Evolutionary conservation across 2,888 invertebrate species (phyloP).

Genomic region (Allygus modestus): DNA sequence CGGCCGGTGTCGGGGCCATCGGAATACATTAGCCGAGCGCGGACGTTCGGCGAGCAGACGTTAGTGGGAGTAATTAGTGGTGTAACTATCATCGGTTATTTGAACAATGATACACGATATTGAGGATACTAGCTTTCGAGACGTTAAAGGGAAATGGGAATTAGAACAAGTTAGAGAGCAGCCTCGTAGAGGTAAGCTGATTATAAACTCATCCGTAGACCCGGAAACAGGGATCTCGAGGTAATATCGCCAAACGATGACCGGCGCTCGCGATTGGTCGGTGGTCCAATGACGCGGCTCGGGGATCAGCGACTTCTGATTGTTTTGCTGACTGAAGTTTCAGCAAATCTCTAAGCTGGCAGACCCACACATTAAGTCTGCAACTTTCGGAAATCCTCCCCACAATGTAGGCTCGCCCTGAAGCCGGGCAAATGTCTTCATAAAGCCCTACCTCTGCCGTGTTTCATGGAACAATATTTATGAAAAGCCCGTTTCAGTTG

Average conservation of each 20-base stretch:
- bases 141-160: too few relatives aligned
- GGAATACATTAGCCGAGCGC: conserved; percentile 14
- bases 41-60: neutral
- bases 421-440: neutral
- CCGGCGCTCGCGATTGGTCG: neutral
- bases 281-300: neutral
- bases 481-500: too few relatives aligned
- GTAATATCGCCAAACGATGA: neutral
- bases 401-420: neutral
- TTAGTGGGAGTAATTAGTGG: too few relatives aligned
- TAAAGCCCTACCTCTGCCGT: neutral
- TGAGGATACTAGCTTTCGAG: too few relatives aligned
- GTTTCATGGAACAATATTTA: neutral
- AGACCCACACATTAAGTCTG: neutral
- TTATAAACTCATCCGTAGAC: neutral
- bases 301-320: neutral
- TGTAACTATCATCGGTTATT: too few relatives aligned
- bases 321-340: conserved; percentile 34
- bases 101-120: too few relatives aligned
- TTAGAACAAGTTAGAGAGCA: too few relatives aligned
- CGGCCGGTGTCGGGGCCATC: neutral
- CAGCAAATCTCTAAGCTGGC: neutral
- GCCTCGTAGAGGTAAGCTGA: neutral
- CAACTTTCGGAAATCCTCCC: conserved; percentile 3
- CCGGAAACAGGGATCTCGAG: neutral